Percentiles rank a stretch among this genome's conserved stretches.
Evolutionary conservation across 2,888 invertebrate genomes (phyloP).

Genomic region (Andrena bucephala): DNA sequence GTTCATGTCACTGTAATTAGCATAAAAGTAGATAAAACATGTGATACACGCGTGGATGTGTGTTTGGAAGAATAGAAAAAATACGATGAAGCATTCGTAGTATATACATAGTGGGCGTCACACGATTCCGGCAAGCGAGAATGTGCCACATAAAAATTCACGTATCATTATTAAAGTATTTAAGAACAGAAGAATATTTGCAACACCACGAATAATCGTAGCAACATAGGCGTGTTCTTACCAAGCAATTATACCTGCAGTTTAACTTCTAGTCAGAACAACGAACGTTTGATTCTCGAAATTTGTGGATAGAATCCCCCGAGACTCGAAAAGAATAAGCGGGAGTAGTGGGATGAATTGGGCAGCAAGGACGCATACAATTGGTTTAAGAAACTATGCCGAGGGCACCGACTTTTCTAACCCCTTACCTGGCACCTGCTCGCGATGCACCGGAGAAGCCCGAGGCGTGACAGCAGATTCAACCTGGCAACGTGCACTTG

Average conservation of each 20-base stretch:
- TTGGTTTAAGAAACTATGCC: conserved; percentile 53
- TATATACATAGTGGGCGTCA: too few species aligned
- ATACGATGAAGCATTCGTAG: too few species aligned
- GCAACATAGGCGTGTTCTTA: too few species aligned
- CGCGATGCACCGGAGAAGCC: conserved; percentile 73
- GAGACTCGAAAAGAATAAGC: background rate
- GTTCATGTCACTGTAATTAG: background rate
- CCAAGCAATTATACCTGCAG: too few species aligned
- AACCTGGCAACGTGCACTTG: conserved; percentile 75
- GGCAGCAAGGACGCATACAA: conserved; percentile 1
- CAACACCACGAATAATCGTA: too few species aligned
- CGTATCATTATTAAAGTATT: too few species aligned
- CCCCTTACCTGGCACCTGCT: conserved; percentile 76
- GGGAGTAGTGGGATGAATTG: background rate
- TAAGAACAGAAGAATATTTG: too few species aligned
- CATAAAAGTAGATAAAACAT: background rate
- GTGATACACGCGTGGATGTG: background rate
- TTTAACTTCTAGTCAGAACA: background rate
- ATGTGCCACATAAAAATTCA: too few species aligned
- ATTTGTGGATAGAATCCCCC: background rate
- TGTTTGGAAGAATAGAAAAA: too few species aligned
- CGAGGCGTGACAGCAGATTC: conserved; percentile 78
- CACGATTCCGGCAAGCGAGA: too few species aligned
- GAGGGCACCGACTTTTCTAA: conserved; percentile 65
- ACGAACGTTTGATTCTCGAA: background rate